Evolutionary conservation across 2,888 invertebrate genomes (phyloP), one percentile per base, ranked within the genome.

Genomic region (Phaonia tiefii): DNA sequence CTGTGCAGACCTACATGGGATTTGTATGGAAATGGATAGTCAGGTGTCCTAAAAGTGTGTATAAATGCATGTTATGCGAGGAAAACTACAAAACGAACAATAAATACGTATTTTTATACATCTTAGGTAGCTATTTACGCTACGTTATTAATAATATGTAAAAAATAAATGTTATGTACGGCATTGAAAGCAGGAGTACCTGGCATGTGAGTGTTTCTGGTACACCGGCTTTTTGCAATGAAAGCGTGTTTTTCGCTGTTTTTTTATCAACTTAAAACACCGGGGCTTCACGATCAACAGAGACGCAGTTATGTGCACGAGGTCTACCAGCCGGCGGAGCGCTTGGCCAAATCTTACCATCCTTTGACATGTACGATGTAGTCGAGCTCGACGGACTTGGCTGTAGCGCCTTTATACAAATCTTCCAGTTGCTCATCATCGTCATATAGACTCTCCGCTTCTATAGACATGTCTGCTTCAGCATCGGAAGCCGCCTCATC

Each of bases 331-430:
- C 13, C 25, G 56, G 22, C 25, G 56, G 56, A 25, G 25, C 56
- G 25, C 22, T 56, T 44, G 44, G 13, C 44, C 44, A 44, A 56
- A 56, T 22, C 56, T 56, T 56, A 56, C 63, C 39, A 56, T n/a
- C n/a, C n/a, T n/a, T n/a, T n/a, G n/a, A n/a, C n/a, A n/a, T n/a
- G n/a, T n/a, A n/a, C n/a, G n/a, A n/a, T 46, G 46, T n/a, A 4
- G 3, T 46, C n/a, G 13, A 3, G 51, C 39, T 51, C 17, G 51
- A 11, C 7, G n/a, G n/a, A n/a, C n/a, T n/a, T n/a, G n/a, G n/a
- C n/a, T n/a, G 70, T 31, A 71, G 58, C 58, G 11, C 44, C 70
- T 26, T 71, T 44, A 46, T 70, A 70, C 10, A 67, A 37, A 20
- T 58, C 26, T 44, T n/a, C n/a, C n/a, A n/a, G n/a, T 56, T 39